Percentiles rank a stretch among this genome's conserved stretches.
Conservation (phyloP, 1,140 invertebrate species). For the Drosophila parabipectinata region DNA sequence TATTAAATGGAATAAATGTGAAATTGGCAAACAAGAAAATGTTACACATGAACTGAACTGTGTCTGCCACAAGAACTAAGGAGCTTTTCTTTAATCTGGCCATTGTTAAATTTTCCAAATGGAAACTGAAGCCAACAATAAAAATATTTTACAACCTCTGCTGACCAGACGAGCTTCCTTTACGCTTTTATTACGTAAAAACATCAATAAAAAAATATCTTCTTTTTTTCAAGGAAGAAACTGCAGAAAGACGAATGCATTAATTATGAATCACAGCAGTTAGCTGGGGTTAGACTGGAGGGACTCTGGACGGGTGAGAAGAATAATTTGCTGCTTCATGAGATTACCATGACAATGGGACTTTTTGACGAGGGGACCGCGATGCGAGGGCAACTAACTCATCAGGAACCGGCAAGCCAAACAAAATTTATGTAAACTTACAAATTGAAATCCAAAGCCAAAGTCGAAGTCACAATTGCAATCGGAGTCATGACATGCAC, state of each 20-base stretch:
- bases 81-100: slow-evolving; percentile 53
- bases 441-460: slow-evolving; percentile 77
- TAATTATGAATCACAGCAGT: slow-evolving; percentile 78
- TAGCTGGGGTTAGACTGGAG: slow-evolving; percentile 10
- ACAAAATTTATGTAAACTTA: slow-evolving; percentile 79
- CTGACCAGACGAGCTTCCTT: slow-evolving; percentile 42
- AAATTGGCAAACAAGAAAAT: slow-evolving; percentile 42
- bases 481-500: slow-evolving; percentile 73
- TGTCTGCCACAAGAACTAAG: slow-evolving; percentile 47
- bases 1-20: slow-evolving; percentile 55
- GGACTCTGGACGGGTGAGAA: slow-evolving; percentile 42
- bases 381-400: slow-evolving; percentile 62
- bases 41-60: slow-evolving; percentile 61
- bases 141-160: slow-evolving; percentile 50
- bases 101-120: slow-evolving; percentile 45
- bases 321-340: slow-evolving; percentile 52
- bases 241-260: slow-evolving; percentile 22
- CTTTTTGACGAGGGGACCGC: slow-evolving; percentile 1
- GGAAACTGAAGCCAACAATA: slow-evolving; percentile 17
- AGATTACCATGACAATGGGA: slow-evolving; percentile 71
- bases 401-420: slow-evolving; percentile 54
- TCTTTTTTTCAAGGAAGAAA: slow-evolving; percentile 11
- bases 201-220: slow-evolving; percentile 22
- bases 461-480: slow-evolving; percentile 24
- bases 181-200: slow-evolving; percentile 35